phyloP scores from a whole-genome alignment of 2,888 invertebrate species.

The Craniophora ligustri region DNA sequence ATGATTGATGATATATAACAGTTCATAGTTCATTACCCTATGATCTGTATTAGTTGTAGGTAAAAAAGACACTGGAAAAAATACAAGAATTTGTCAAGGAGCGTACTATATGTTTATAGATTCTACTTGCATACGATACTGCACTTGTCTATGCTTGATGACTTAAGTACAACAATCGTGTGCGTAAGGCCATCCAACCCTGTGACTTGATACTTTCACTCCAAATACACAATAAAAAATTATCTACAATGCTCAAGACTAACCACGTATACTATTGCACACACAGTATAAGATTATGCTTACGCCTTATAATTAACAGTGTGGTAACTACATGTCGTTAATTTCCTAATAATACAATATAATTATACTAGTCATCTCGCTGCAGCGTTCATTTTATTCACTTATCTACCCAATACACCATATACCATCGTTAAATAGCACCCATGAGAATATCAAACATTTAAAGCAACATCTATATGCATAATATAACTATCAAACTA shows the following conservation, averaged over 20 bases:
- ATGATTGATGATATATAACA: conserved; percentile 57
- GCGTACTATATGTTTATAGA: conserved; percentile 49
- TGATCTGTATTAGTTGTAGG: conserved; percentile 66
- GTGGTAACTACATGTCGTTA: conserved; percentile 81
- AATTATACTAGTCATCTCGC: conserved; percentile 66
- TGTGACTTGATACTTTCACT: conserved; percentile 68
- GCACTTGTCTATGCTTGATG: conserved; percentile 59
- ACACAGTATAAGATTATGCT: conserved; percentile 81
- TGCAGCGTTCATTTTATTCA: conserved; percentile 61
- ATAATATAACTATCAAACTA: conserved; percentile 66
- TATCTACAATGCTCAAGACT: conserved; percentile 58
- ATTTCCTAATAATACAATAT: conserved; percentile 64
- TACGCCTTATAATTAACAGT: conserved; percentile 70
- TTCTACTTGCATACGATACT: conserved; percentile 57
- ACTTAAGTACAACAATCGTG: conserved; percentile 65
- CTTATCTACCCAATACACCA: conserved; percentile 73
- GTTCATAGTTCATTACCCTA: too few species aligned
- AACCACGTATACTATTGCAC: conserved; percentile 83
- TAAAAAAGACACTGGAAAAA: conserved; percentile 46
- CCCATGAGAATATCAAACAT: conserved; percentile 85
- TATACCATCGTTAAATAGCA: conserved; percentile 86
- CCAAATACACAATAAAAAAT: conserved; percentile 56
- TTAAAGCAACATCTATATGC: conserved; percentile 81
- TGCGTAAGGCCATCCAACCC: conserved; percentile 75
- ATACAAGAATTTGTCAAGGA: conserved; percentile 43